phyloP scores from a whole-genome alignment of 2,113 vertebrate genomes.

The Eublepharis macularius region DNA sequence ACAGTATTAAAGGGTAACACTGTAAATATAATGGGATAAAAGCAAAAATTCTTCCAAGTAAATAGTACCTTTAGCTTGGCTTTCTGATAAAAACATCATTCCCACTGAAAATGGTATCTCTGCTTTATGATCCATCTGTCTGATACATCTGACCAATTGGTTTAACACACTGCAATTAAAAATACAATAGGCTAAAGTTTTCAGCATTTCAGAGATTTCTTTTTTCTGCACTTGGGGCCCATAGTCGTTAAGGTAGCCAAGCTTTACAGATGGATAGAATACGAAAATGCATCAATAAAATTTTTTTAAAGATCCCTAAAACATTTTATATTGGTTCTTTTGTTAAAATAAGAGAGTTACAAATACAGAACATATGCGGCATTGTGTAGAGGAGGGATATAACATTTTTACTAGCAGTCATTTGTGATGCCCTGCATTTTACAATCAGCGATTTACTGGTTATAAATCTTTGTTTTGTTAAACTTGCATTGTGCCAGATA shows the following conservation, averaged over 20 bases:
- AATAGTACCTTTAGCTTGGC: constrained; percentile 1
- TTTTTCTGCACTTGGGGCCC: background rate
- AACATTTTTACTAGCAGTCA: constrained; percentile 59
- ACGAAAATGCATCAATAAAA: constrained; percentile 57
- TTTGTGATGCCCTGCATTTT: constrained; percentile 44
- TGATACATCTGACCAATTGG: background rate
- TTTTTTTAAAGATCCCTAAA: constrained; percentile 63
- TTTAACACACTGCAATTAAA: constrained; percentile 38
- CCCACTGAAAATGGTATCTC: background rate
- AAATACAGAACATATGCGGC: constrained; percentile 55
- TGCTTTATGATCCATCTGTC: constrained; percentile 1
- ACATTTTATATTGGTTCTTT: constrained; percentile 58
- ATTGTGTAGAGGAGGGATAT: constrained; percentile 47
- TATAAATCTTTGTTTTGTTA: constrained; percentile 15
- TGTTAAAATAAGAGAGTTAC: constrained; percentile 47
- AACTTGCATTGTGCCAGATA: constrained; percentile 46
- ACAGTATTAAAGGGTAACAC: background rate
- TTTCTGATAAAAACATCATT: constrained; percentile 39
- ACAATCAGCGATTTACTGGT: constrained; percentile 49
- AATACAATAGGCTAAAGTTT: constrained; percentile 30
- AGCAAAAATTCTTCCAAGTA: constrained; percentile 20
- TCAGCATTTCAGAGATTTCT: constrained; percentile 31
- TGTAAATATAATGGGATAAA: background rate
- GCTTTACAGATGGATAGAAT: constrained; percentile 52
- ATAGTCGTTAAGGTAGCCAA: constrained; percentile 59